Conservation (phyloP, 2,113 vertebrate species). For the Chauna torquata region DNA sequence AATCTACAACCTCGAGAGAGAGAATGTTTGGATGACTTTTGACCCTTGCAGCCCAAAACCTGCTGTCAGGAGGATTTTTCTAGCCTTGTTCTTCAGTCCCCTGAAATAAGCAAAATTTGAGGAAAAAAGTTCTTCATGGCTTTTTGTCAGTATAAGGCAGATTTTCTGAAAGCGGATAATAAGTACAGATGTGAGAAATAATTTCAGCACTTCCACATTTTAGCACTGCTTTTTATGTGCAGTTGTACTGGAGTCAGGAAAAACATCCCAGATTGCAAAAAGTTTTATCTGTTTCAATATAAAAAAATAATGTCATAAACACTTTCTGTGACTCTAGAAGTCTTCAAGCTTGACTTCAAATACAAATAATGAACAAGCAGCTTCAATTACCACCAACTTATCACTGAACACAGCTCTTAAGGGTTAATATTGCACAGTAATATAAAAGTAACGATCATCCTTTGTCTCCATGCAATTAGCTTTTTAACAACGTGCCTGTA, state of each 20-base stretch:
- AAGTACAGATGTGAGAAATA: neutral
- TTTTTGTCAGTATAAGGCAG: neutral
- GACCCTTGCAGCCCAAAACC: neutral
- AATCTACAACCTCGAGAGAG: neutral
- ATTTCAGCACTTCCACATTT: neutral
- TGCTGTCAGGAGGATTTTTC: neutral
- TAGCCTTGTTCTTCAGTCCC: neutral
- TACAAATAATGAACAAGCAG: neutral
- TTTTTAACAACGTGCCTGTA: conserved; percentile 44
- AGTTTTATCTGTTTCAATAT: neutral
- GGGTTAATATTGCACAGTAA: conserved; percentile 23
- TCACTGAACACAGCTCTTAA: neutral
- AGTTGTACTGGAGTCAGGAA: neutral
- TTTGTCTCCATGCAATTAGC: conserved; percentile 37
- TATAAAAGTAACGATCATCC: conserved; percentile 42
- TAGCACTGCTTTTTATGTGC: neutral
- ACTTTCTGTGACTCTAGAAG: neutral
- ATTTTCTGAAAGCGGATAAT: neutral
- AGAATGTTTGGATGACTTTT: neutral
- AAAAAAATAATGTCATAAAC: no score
- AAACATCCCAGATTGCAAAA: neutral
- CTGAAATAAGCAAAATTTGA: neutral
- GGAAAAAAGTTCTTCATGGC: neutral
- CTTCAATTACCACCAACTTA: neutral
- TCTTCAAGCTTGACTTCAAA: neutral